These are phyloP conservation scores for Hyperopisus bebe DNA, from an alignment of 2,113 vertebrate genomes.

Conservation along the genomic window DNA sequence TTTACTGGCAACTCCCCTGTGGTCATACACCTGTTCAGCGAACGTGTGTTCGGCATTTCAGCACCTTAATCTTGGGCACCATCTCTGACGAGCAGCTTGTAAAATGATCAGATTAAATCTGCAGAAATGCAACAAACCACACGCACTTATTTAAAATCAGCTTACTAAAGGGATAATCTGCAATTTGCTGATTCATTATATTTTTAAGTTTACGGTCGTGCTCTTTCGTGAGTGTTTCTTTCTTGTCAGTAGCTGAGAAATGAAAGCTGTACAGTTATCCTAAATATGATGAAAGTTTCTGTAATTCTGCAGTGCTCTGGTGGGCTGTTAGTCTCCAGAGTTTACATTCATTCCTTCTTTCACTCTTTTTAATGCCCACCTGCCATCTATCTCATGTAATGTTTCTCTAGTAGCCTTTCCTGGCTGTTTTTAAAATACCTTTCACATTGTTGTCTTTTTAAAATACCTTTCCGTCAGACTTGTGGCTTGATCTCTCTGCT, in stretches of 20 bases:
- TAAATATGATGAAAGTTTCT: background rate
- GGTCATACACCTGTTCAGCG: background rate
- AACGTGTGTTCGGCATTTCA: background rate
- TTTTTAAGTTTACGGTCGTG: background rate
- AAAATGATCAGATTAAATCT: background rate
- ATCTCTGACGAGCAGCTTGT: background rate
- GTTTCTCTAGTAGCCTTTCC: background rate
- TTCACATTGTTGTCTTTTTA: background rate
- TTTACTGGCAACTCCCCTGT: background rate
- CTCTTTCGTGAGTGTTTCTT: background rate
- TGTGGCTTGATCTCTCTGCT: background rate
- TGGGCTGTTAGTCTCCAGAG: background rate
- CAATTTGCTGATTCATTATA: background rate
- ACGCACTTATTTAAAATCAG: background rate
- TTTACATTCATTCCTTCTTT: background rate
- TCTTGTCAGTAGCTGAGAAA: background rate
- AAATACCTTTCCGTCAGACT: background rate
- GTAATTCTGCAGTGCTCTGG: background rate
- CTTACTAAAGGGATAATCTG: background rate
- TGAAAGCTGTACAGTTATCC: background rate
- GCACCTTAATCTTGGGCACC: background rate
- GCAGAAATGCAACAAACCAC: background rate
- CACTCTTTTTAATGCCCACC: background rate
- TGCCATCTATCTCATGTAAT: background rate
- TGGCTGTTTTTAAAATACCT: background rate